These are phyloP conservation scores for Venustaconcha ellipsiformis DNA, from an alignment of 1,140 invertebrate genomes.

Conservation along the genomic window DNA sequence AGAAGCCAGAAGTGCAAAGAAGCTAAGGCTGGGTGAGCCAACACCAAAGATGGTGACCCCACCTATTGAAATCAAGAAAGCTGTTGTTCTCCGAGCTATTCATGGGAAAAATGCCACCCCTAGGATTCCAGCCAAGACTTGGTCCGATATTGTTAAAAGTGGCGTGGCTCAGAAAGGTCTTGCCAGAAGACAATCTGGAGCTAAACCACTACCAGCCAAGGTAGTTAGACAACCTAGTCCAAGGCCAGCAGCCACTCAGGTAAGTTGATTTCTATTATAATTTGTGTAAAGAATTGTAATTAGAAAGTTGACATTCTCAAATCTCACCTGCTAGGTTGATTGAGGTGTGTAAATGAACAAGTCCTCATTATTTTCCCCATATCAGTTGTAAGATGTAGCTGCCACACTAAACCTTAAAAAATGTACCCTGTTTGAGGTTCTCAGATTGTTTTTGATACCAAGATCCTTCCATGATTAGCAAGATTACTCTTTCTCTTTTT, in stretches of 20 bases:
- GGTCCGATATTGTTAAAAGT: constrained; percentile 33
- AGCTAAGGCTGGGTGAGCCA: constrained; percentile 16
- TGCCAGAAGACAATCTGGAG: neutral
- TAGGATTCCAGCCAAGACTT: constrained; percentile 32
- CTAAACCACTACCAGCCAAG: constrained; percentile 4
- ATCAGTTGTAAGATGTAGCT: too few relatives aligned
- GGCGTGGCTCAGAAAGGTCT: constrained; percentile 10
- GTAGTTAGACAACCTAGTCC: constrained; percentile 15
- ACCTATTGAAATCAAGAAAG: constrained; percentile 19
- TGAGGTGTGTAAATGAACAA: too few relatives aligned
- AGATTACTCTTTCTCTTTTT: too few relatives aligned
- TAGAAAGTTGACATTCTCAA: too few relatives aligned
- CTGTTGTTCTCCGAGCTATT: constrained; percentile 52
- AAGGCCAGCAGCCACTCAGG: constrained; percentile 8
- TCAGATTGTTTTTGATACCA: too few relatives aligned
- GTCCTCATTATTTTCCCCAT: too few relatives aligned
- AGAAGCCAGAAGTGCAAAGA: constrained; percentile 10
- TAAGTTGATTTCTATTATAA: neutral
- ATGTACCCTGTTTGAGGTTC: too few relatives aligned
- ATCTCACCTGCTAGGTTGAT: too few relatives aligned
- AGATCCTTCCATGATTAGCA: too few relatives aligned
- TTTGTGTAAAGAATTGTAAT: too few relatives aligned
- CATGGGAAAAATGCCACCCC: constrained; percentile 55
- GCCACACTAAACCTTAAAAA: too few relatives aligned
- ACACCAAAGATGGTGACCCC: constrained; percentile 1